phyloP scores from a whole-genome alignment of 2,888 invertebrate genomes.

The Drosophila maculinotata region DNA sequence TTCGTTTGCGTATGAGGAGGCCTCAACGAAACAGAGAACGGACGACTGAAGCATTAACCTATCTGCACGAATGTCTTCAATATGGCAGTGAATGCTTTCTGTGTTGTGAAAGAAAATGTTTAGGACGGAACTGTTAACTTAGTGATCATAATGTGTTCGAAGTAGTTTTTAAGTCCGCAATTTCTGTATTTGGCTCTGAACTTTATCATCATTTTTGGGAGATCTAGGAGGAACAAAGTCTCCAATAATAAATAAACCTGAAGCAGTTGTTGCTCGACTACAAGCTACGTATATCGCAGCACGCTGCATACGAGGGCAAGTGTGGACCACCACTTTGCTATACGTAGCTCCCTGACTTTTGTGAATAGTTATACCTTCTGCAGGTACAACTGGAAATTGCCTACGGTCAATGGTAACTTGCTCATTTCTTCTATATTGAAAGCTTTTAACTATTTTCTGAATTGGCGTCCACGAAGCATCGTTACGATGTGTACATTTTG shows the following conservation, averaged over 20 bases:
- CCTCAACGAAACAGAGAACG: too few species aligned
- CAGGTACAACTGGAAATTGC: constrained; percentile 20
- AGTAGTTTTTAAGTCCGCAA: not conserved
- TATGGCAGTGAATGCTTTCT: not conserved
- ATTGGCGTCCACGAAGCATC: constrained; percentile 11
- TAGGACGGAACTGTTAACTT: not conserved
- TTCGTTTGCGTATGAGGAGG: too few species aligned
- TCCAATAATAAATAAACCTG: too few species aligned
- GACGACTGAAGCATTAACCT: too few species aligned
- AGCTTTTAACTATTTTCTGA: constrained; percentile 6
- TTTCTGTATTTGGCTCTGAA: not conserved
- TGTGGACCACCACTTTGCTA: constrained; percentile 2
- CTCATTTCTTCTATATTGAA: constrained; percentile 4
- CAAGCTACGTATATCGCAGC: constrained; percentile 1
- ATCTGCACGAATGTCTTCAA: too few species aligned
- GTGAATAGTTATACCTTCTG: constrained; percentile 16
- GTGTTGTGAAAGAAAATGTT: not conserved
- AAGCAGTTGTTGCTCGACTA: not conserved
- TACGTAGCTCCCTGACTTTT: not conserved
- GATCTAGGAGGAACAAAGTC: too few species aligned
- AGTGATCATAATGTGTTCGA: not conserved
- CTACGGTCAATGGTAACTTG: constrained; percentile 7
- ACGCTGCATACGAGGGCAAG: constrained; percentile 1
- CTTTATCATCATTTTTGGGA: not conserved
- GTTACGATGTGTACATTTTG: not conserved